These are phyloP conservation scores for Kryptolebias ocellatus DNA, from an alignment of 2,797 vertebrate genomes.

Conservation along the genomic window DNA sequence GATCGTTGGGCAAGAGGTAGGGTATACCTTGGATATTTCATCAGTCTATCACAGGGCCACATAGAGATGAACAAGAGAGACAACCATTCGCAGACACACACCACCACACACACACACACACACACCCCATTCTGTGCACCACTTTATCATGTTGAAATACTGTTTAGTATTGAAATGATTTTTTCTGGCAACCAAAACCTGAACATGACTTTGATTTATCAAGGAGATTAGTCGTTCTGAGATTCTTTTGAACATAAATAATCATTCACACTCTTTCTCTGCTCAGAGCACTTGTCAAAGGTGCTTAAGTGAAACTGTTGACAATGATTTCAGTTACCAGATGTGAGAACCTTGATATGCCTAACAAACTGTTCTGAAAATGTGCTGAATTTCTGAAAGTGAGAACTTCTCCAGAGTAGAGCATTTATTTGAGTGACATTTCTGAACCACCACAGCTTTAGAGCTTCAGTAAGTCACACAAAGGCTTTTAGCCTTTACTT, in stretches of 20 bases:
- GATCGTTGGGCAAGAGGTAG: too few relatives aligned
- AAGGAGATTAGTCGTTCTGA: too few relatives aligned
- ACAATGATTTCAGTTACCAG: conserved; percentile 1
- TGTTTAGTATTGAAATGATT: neutral
- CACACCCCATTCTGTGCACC: neutral
- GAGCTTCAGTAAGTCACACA: neutral
- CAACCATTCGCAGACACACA: too few relatives aligned
- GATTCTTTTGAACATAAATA: too few relatives aligned
- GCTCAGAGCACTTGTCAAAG: too few relatives aligned
- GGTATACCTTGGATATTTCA: too few relatives aligned
- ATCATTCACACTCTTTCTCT: too few relatives aligned
- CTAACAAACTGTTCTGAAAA: neutral
- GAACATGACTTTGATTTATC: too few relatives aligned
- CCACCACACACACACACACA: too few relatives aligned
- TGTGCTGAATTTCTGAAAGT: neutral
- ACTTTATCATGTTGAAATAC: neutral
- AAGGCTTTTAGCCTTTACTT: neutral
- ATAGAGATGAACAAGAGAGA: too few relatives aligned
- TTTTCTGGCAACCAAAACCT: too few relatives aligned
- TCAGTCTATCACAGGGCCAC: too few relatives aligned
- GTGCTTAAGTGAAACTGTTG: neutral
- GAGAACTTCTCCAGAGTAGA: neutral
- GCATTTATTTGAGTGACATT: neutral
- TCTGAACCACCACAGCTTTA: neutral
- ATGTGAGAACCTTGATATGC: neutral